A percentile compares a stretch with the other conserved stretches of the same genome.
Conservation (phyloP, 2,797 vertebrate species). For the Adelosebastes latens region DNA sequence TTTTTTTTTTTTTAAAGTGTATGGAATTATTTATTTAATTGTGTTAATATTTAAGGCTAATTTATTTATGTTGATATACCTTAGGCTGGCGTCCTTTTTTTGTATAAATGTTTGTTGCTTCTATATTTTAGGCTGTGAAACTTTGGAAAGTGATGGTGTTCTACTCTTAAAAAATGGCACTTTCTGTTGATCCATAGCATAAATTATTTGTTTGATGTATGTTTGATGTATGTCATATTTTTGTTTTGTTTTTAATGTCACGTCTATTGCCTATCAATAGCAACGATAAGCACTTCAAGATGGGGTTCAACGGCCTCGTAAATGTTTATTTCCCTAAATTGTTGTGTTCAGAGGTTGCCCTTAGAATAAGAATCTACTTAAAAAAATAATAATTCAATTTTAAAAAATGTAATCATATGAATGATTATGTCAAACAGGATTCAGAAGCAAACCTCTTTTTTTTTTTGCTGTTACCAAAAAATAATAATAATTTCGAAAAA, state of each 20-base stretch:
- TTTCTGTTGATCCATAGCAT: slow-evolving; percentile 80
- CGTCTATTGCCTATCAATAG: slow-evolving; percentile 73
- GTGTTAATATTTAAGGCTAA: slow-evolving; percentile 80
- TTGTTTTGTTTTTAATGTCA: slow-evolving; percentile 64
- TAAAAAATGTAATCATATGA: slow-evolving; percentile 2
- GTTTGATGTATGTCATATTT: slow-evolving; percentile 62
- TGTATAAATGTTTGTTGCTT: slow-evolving; percentile 89
- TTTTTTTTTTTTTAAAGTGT: slow-evolving; percentile 68
- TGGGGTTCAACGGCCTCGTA: slow-evolving; percentile 57
- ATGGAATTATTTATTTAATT: slow-evolving; percentile 75
- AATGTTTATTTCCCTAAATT: slow-evolving; percentile 65
- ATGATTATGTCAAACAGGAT: slow-evolving; percentile 25
- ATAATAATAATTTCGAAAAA: slow-evolving; percentile 74
- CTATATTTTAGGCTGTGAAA: slow-evolving; percentile 89
- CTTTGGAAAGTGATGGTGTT: slow-evolving; percentile 82
- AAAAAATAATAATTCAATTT: not conserved
- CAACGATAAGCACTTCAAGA: slow-evolving; percentile 88
- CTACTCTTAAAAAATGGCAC: slow-evolving; percentile 87
- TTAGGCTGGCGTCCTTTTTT: slow-evolving; percentile 86
- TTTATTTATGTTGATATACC: slow-evolving; percentile 84
- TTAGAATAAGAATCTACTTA: slow-evolving; percentile 24
- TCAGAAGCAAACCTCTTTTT: slow-evolving; percentile 41
- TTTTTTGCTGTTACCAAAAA: slow-evolving; percentile 91
- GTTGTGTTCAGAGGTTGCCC: slow-evolving; percentile 58
- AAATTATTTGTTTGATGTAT: slow-evolving; percentile 62